These are phyloP conservation scores for Aptenodytes forsteri DNA, from an alignment of 2,113 vertebrate species.

Conservation along the genomic window DNA sequence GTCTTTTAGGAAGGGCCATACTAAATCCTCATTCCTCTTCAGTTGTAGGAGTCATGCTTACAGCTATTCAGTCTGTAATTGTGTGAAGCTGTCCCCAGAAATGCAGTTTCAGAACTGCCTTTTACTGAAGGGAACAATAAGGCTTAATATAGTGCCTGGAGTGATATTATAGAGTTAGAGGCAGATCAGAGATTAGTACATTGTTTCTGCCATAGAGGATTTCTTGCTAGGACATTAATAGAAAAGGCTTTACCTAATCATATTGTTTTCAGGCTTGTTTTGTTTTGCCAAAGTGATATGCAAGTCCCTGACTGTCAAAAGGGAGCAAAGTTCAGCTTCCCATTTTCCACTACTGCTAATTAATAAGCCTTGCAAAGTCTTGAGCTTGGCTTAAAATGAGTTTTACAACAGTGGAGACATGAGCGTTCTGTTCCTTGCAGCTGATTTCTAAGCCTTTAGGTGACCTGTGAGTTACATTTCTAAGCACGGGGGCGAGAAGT, in stretches of 20 bases:
- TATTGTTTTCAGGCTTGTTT: constrained; percentile 55
- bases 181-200: constrained; percentile 41
- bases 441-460: neutral
- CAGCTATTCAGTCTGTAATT: neutral
- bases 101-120: neutral
- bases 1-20: neutral
- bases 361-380: neutral
- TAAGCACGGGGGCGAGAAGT: neutral
- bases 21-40: neutral
- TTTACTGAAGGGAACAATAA: constrained; percentile 49
- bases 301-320: constrained; percentile 28
- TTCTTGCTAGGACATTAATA: constrained; percentile 55
- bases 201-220: constrained; percentile 42
- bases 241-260: constrained; percentile 41
- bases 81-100: constrained; percentile 9
- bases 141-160: constrained; percentile 56
- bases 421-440: neutral
- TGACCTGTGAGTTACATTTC: neutral
- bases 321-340: constrained; percentile 26
- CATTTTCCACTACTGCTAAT: neutral
- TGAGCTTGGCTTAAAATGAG: neutral
- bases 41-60: neutral
- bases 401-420: neutral
- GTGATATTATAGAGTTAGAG: constrained; percentile 16
- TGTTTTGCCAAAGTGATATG: constrained; percentile 36